Base-by-base conservation (phyloP, 2,113 vertebrate species). In the Hymenochirus boettgeri region DNA sequence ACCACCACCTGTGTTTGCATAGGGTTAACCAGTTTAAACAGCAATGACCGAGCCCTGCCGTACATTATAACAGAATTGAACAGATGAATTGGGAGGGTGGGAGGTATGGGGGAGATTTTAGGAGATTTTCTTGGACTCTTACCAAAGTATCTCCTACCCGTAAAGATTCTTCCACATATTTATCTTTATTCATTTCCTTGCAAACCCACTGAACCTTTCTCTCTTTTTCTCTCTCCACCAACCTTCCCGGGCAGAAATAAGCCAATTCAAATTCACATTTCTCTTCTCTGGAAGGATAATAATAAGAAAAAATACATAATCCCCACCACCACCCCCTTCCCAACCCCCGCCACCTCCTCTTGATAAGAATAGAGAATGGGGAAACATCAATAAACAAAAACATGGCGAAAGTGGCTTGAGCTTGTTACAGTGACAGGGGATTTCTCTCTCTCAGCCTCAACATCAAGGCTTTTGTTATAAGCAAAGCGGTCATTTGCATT, bases 391-490 rank as follows among this genome's bases (percentile, higher is more conserved):
- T 81, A 81, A 82, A 85, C 81, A 85, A 82, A 83, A 85, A 85
- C 80, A 85, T 83, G 83, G 81, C 83, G 80, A 85, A 83, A 83
- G 83, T 83, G 80, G 83, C 80, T 78, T 77, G 79, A 69, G 80
- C 80, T 81, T 79, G 77, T 77, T 77, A 71, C 75, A 77, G 79
- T 82, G 82, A 81, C 82, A 82, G 73, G 80, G 77, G 74, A 74
- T 75, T 76, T 76, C n/a, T 47, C 45, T 47, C 45, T 47, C n/a
- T 79, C 79, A 2, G 77, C 79, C 80, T 69, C 72, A 75, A 75
- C 80, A 82, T 80, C 80, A 79, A 83, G 80, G 81, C 82, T 82
- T 84, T 84, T 82, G 82, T 84, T 84, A 77, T 76, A 77, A 75
- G 52, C 79, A 23, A 61, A 82, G 82, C 82, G 80, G 80, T 84